phyloP scores from a whole-genome alignment of 2,113 vertebrate genomes.

The Myocastor coypus region DNA sequence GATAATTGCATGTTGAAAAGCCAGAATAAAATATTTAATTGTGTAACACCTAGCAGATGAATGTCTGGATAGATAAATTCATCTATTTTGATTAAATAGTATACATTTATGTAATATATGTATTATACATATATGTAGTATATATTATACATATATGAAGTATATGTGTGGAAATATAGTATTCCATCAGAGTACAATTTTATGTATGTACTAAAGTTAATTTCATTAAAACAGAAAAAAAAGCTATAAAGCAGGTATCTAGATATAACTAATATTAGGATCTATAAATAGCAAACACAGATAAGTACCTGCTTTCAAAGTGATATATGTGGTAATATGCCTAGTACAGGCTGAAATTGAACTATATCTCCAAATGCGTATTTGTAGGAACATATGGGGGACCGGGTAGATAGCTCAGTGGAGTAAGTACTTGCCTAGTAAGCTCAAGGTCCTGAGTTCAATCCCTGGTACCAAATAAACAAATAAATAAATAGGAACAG shows the following conservation, averaged over 20 bases:
- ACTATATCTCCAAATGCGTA: not conserved
- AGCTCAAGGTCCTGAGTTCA: too few relatives aligned
- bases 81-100: not conserved
- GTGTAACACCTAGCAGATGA: not conserved
- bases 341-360: not conserved
- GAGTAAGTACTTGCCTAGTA: too few relatives aligned
- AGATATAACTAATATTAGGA: not conserved
- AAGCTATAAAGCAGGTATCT: not conserved
- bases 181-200: not conserved
- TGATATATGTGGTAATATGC: not conserved
- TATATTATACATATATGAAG: not conserved
- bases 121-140: not conserved
- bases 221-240: not conserved
- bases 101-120: not conserved
- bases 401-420: too few relatives aligned
- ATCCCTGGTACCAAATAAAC: too few relatives aligned
- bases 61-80: not conserved
- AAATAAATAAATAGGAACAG: too few relatives aligned
- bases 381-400: too few relatives aligned
- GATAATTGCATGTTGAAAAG: not conserved
- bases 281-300: not conserved
- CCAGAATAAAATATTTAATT: not conserved
- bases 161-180: not conserved
- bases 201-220: not conserved
- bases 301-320: not conserved